Evolutionary conservation across 1,140 invertebrate species (phyloP).

Genomic region (Philaenus spumarius): DNA sequence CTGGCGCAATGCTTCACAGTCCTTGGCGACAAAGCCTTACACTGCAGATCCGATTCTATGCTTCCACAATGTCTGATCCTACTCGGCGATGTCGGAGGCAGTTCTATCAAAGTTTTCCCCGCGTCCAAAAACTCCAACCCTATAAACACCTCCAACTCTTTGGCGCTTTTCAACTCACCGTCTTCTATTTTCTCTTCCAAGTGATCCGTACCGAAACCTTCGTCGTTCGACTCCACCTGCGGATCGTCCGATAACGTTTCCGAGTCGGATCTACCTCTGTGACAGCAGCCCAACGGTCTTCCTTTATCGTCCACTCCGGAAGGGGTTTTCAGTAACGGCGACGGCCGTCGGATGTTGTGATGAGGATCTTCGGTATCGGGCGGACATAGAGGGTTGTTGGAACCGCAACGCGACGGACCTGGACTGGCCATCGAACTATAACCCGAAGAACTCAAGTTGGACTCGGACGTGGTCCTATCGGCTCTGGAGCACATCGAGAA

Average conservation of each 20-base stretch:
- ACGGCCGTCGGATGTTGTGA: slow-evolving; percentile 42
- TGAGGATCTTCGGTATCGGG: slow-evolving; percentile 60
- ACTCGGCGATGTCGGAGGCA: slow-evolving; percentile 12
- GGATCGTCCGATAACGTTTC: slow-evolving; percentile 61
- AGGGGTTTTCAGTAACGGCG: slow-evolving; percentile 46
- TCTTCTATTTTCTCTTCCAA: slow-evolving; percentile 56
- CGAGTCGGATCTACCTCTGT: slow-evolving; percentile 53
- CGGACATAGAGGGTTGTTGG: slow-evolving; percentile 64
- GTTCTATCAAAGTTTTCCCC: slow-evolving; percentile 32
- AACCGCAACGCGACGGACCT: slow-evolving; percentile 65
- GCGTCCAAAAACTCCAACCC: slow-evolving; percentile 38
- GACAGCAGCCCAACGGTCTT: slow-evolving; percentile 32
- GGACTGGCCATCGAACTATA: slow-evolving; percentile 76
- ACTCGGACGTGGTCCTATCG: slow-evolving; percentile 66
- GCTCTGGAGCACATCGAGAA: slow-evolving; percentile 60
- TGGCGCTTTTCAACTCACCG: slow-evolving; percentile 52
- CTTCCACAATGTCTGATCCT: slow-evolving; percentile 24
- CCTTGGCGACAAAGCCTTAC: background rate
- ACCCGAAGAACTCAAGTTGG: slow-evolving; percentile 72
- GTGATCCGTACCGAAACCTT: slow-evolving; percentile 43
- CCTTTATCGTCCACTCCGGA: slow-evolving; percentile 37
- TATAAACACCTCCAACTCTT: slow-evolving; percentile 55
- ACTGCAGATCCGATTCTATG: slow-evolving; percentile 21
- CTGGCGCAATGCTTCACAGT: slow-evolving; percentile 26
- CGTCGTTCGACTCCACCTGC: slow-evolving; percentile 52